Conservation (phyloP, 2,888 invertebrate genomes). For the Cataglyphis albicans region DNA sequence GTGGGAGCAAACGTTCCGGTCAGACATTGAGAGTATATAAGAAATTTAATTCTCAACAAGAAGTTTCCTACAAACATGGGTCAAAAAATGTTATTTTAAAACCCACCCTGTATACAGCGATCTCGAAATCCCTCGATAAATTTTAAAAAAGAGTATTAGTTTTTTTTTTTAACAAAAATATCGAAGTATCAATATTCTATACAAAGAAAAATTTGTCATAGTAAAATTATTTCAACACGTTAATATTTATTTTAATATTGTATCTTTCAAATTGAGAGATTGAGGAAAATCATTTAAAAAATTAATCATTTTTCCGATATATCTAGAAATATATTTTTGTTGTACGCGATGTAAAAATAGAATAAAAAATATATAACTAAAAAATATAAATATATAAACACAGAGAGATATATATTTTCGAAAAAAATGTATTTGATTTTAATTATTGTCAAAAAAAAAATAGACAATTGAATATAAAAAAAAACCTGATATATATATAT, state of each 20-base stretch:
- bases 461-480: neutral
- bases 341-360: neutral
- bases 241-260: neutral
- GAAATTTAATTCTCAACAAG: too few relatives aligned
- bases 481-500: neutral
- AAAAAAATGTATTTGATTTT: neutral
- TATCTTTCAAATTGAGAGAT: neutral
- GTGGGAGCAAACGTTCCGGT: too few relatives aligned
- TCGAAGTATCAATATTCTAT: too few relatives aligned
- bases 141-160: neutral
- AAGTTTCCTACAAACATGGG: too few relatives aligned
- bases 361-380: neutral
- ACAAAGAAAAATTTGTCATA: neutral
- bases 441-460: neutral
- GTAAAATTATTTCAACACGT: neutral
- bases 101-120: neutral
- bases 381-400: neutral
- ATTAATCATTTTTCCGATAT: neutral
- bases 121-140: neutral
- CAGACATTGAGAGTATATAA: too few relatives aligned
- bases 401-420: neutral
- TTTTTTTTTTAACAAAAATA: neutral
- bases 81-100: too few relatives aligned
- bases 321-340: neutral
- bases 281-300: neutral